A percentile compares a stretch with the other conserved stretches of the same genome.
These are phyloP conservation scores for Mormyrus hasselquistii DNA, from an alignment of 2,797 vertebrate species.

Conservation along the genomic window DNA sequence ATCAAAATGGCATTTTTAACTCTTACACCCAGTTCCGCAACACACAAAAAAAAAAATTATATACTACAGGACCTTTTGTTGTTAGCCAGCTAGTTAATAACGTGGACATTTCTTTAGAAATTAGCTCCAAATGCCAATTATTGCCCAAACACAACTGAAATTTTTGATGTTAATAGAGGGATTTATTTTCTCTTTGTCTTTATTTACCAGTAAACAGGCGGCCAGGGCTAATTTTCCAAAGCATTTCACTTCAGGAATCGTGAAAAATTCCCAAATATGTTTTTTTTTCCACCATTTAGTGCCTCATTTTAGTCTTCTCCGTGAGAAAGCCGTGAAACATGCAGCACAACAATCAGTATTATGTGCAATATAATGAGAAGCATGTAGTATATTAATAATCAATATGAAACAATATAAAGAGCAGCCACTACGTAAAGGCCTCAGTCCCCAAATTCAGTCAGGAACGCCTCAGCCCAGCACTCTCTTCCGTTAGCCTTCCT, in stretches of 20 bases:
- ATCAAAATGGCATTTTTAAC: neutral
- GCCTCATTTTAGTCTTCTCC: neutral
- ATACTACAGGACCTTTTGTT: neutral
- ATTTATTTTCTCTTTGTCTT: neutral
- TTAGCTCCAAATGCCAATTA: neutral
- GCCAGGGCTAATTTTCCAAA: neutral
- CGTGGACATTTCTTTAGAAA: neutral
- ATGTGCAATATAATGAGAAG: neutral
- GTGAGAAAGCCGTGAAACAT: neutral
- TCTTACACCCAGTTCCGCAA: neutral
- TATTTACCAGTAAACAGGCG: neutral
- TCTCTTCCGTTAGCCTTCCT: neutral
- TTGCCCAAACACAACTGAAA: neutral
- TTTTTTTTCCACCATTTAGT: neutral
- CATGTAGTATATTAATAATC: neutral
- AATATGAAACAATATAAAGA: neutral
- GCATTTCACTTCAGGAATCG: neutral
- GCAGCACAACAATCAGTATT: neutral
- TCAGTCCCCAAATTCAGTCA: neutral
- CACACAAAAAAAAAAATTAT: neutral
- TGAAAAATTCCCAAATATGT: neutral
- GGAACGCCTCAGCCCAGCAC: neutral
- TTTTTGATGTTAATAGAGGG: neutral
- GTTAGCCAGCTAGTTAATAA: neutral
- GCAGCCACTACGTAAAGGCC: neutral